These are phyloP conservation scores for Scleropages formosus DNA, from an alignment of 2,797 vertebrate genomes.

Conservation along the genomic window DNA sequence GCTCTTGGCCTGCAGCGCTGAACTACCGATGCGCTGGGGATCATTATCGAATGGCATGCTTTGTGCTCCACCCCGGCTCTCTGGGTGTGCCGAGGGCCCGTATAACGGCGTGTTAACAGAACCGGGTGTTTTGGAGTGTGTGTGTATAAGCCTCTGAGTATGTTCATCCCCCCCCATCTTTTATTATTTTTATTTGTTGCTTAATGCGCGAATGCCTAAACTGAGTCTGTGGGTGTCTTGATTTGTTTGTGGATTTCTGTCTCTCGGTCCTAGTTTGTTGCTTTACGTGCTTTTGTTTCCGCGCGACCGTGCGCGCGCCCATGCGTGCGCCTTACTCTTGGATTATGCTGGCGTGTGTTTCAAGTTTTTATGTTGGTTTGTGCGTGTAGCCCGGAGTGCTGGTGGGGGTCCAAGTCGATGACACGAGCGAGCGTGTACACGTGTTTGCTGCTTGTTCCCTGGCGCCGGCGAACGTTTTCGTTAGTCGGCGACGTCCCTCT, in stretches of 20 bases:
- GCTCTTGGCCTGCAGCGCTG: slow-evolving; percentile 49
- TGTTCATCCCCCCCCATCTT: not conserved
- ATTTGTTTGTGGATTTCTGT: slow-evolving; percentile 11
- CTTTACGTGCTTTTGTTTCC: not conserved
- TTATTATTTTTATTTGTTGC: not conserved
- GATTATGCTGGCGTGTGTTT: too few species aligned
- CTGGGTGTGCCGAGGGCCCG: slow-evolving; percentile 41
- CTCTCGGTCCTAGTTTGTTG: not conserved
- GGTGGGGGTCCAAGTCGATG: not conserved
- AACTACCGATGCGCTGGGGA: slow-evolving; percentile 54
- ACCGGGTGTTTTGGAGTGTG: slow-evolving; percentile 30
- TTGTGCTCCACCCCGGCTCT: slow-evolving; percentile 55
- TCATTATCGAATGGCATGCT: slow-evolving; percentile 56
- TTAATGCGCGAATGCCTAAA: slow-evolving; percentile 14
- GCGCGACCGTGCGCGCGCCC: not conserved
- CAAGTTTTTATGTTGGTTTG: slow-evolving; percentile 7
- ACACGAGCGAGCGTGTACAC: too few species aligned
- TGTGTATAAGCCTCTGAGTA: not conserved
- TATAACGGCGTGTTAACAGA: slow-evolving; percentile 41
- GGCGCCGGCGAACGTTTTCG: not conserved
- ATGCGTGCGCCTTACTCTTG: too few species aligned
- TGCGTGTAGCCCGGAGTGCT: slow-evolving; percentile 10
- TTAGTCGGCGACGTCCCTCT: slow-evolving; percentile 26
- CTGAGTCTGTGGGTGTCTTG: not conserved
- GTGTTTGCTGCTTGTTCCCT: not conserved